These are phyloP conservation scores for Hydropsyche tenuis DNA, from an alignment of 1,140 invertebrate genomes.

Conservation along the genomic window DNA sequence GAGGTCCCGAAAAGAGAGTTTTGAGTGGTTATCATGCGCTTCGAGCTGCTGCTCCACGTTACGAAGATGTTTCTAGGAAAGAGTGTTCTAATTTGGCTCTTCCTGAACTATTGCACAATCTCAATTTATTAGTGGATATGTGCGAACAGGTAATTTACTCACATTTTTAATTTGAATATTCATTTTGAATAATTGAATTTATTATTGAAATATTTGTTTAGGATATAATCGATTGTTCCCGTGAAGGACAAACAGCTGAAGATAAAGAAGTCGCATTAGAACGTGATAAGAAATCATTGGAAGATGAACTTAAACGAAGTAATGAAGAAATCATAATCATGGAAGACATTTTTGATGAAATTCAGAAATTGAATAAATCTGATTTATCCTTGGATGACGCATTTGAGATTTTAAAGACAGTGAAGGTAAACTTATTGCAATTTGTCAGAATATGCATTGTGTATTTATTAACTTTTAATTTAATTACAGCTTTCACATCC, in stretches of 20 bases:
- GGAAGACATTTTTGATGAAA: conserved; percentile 71
- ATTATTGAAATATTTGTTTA: conserved; percentile 50
- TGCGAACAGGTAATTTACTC: conserved; percentile 79
- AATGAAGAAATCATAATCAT: conserved; percentile 76
- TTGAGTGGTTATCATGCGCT: conserved; percentile 94
- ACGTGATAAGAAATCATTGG: conserved; percentile 77
- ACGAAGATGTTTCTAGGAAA: conserved; percentile 67
- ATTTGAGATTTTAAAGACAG: conserved; percentile 73
- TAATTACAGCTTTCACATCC: conserved; percentile 53
- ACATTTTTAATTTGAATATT: background rate
- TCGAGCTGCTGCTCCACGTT: conserved; percentile 70
- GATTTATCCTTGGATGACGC: conserved; percentile 75
- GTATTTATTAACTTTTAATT: conserved; percentile 26
- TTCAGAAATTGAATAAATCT: conserved; percentile 72
- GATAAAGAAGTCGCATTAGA: conserved; percentile 81
- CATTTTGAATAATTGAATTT: conserved; percentile 14
- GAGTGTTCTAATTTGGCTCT: conserved; percentile 73
- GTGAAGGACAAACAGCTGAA: conserved; percentile 74
- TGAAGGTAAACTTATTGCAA: conserved; percentile 66
- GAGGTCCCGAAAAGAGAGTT: conserved; percentile 91
- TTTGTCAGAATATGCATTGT: conserved; percentile 33
- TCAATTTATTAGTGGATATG: conserved; percentile 89
- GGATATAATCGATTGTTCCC: conserved; percentile 90
- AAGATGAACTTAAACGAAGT: conserved; percentile 76
- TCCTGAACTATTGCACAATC: conserved; percentile 92